Percentiles rank a stretch among this genome's conserved stretches.
Conservation (phyloP, 2,888 invertebrate species). For the Drosophila glabriapex region DNA sequence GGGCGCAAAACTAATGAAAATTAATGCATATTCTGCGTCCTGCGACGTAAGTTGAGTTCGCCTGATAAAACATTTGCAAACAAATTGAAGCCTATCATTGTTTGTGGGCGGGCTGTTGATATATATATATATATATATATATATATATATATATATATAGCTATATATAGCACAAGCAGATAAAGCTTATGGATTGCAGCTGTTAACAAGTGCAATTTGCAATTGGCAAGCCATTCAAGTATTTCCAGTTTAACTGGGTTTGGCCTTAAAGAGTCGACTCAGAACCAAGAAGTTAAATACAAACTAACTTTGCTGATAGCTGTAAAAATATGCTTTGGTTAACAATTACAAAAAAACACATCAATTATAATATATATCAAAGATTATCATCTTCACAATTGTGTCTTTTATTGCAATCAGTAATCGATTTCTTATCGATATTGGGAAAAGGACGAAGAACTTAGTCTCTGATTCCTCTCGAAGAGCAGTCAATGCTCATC, state of each 20-base stretch:
- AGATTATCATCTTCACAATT: no score
- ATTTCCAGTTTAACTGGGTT: no score
- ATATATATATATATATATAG: background rate
- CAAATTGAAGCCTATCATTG: constrained; percentile 58
- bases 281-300: background rate
- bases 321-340: no score
- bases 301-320: background rate
- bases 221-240: background rate
- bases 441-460: background rate
- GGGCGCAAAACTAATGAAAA: constrained; percentile 56
- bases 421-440: background rate
- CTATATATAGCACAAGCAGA: constrained; percentile 10
- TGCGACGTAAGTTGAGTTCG: constrained; percentile 1
- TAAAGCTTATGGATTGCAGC: constrained; percentile 38
- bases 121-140: background rate
- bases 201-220: background rate
- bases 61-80: constrained; percentile 33
- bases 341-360: no score
- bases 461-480: background rate
- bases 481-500: background rate
- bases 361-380: no score
- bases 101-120: background rate
- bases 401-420: no score
- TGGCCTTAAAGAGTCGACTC: background rate
- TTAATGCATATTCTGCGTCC: constrained; percentile 47